Evolutionary conservation across 2,888 invertebrate species (phyloP), one percentile per base, ranked within the genome.

Genomic region (Mythimna loreyi): DNA sequence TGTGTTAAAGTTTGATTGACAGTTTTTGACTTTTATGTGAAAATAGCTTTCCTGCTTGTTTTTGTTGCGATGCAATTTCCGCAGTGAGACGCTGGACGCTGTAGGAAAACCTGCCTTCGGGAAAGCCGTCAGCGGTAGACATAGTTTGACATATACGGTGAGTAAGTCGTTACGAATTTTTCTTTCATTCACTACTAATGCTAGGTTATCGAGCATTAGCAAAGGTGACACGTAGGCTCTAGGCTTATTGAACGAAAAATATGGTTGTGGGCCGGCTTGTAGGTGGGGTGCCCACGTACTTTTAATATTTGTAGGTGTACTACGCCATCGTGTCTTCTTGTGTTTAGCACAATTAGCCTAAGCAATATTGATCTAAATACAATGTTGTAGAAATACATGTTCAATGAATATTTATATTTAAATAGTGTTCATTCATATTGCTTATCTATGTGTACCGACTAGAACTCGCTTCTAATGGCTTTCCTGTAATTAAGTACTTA

Each of bases 281-380:
- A 94, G 95, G 94, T 93, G 94, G 84, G n/a, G 89, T 89, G 93
- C 95, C 95, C 94, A 94, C 94, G 94, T 94, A 91, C 87, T 88
- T 87, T 87, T 85, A 85, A 91, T 86, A 86, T 89, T 84, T 87
- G 93, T 94, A 92, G 92, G 93, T 93, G 93, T 93, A 90, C 88
- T 91, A 91, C 87, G 88, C 87, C 87, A 89, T 86, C 83, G 88
- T 85, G 86, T 90, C 91, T 87, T 93, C 91, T 90, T 87, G 77
- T 88, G 88, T 87, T 85, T 89, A 85, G 86, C 88, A 84, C 86
- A 86, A 87, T 89, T 67, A 72, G 47, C 52, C 76, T 82, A 45
- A 67, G 70, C 64, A 73, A 70, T 72, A 65, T 52, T 73, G 36
- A 60, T 36, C 43, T 53, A 53, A 50, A 57, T 45, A 16, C 36